Conservation (phyloP, 2,888 invertebrate genomes). For the Dasypolia templi region DNA sequence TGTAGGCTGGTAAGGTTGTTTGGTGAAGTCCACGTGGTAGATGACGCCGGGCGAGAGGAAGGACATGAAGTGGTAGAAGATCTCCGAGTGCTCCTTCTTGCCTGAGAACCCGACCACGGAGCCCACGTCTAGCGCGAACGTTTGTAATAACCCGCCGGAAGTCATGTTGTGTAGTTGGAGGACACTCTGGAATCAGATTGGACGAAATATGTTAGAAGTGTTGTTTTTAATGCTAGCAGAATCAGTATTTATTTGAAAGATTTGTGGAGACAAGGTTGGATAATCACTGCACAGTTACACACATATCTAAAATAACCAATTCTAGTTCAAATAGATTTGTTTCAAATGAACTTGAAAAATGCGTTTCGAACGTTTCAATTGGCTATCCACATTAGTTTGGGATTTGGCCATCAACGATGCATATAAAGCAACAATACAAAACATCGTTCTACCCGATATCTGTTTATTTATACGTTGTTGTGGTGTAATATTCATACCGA, state of each 20-base stretch:
- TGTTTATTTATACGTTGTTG: neutral
- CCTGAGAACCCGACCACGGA: constrained; percentile 96
- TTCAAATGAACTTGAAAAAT: neutral
- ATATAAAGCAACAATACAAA: neutral
- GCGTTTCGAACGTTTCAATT: neutral
- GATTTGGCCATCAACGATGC: neutral
- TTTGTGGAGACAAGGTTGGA: neutral
- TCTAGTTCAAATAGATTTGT: neutral
- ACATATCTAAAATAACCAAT: neutral
- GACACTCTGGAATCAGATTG: constrained; percentile 91
- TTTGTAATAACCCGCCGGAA: constrained; percentile 93
- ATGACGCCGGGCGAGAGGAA: constrained; percentile 97
- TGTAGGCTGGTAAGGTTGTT: constrained; percentile 91
- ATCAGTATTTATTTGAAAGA: neutral
- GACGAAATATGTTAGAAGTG: neutral
- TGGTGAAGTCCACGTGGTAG: constrained; percentile 95
- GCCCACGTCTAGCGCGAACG: constrained; percentile 96
- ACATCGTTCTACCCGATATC: neutral
- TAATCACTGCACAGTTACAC: neutral
- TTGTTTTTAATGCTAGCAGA: neutral
- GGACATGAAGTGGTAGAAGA: constrained; percentile 98
- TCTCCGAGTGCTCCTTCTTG: constrained; percentile 95
- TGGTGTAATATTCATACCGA: neutral
- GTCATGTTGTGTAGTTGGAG: constrained; percentile 94
- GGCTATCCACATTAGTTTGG: neutral